Conservation (phyloP, 2,888 invertebrate species). For the Vanessa cardui region DNA sequence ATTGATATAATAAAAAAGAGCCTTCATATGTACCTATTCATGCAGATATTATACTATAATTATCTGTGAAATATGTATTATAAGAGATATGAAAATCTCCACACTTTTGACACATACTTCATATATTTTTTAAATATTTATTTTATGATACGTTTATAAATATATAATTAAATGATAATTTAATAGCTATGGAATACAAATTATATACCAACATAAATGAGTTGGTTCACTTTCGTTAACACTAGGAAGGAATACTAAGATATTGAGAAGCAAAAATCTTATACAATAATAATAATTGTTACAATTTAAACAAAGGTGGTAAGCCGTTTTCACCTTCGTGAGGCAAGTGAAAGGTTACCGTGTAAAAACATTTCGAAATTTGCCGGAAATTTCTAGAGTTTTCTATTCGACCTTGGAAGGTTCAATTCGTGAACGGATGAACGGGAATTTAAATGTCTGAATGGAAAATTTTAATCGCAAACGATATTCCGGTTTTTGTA, state of each 20-base stretch:
- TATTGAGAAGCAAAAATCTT: not conserved
- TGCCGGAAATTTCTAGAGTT: not conserved
- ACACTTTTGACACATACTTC: too few relatives aligned
- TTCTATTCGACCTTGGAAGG: slow-evolving; percentile 5
- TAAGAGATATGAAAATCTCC: too few relatives aligned
- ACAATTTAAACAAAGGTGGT: not conserved
- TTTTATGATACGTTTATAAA: too few relatives aligned
- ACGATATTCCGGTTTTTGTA: not conserved
- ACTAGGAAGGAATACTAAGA: not conserved
- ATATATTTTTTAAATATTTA: too few relatives aligned
- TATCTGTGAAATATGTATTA: too few relatives aligned
- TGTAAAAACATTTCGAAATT: not conserved
- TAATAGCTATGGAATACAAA: too few relatives aligned
- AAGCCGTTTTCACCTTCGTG: not conserved
- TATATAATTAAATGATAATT: too few relatives aligned
- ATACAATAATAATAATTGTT: not conserved
- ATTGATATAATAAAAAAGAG: too few relatives aligned
- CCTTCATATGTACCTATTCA: too few relatives aligned
- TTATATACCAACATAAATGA: too few relatives aligned
- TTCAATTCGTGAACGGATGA: not conserved
- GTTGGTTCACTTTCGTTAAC: too few relatives aligned
- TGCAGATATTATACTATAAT: too few relatives aligned
- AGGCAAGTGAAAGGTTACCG: not conserved
- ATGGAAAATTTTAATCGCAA: slow-evolving; percentile 2
- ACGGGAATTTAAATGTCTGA: slow-evolving; percentile 1